These are phyloP conservation scores for Steinernema carpocapsae DNA, from an alignment of 2,888 invertebrate species.

Conservation along the genomic window DNA sequence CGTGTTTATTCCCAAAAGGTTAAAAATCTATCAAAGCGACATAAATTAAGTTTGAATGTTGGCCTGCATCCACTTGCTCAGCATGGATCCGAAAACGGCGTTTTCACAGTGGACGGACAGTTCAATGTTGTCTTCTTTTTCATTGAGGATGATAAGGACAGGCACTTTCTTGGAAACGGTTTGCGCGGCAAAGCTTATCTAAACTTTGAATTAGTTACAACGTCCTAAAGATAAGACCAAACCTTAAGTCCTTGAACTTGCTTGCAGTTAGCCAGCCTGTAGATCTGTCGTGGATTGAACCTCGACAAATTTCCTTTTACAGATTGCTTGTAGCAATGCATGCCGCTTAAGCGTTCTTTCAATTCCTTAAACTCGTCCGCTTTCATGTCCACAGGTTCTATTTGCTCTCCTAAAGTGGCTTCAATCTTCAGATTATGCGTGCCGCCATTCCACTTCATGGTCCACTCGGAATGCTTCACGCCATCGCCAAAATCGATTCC, in stretches of 20 bases:
- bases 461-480: constrained; percentile 43
- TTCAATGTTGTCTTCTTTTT: neutral
- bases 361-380: constrained; percentile 45
- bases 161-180: constrained; percentile 48
- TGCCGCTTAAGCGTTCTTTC: constrained; percentile 42
- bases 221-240: too few relatives aligned
- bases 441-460: constrained; percentile 42
- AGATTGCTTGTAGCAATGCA: constrained; percentile 43
- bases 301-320: constrained; percentile 15
- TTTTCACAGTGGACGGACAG: constrained; percentile 48
- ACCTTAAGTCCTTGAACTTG: constrained; percentile 49
- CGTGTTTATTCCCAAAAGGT: too few relatives aligned
- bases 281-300: constrained; percentile 41
- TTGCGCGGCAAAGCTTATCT: constrained; percentile 54
- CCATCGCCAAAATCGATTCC: constrained; percentile 54
- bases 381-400: constrained; percentile 50
- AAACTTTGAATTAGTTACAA: constrained; percentile 24
- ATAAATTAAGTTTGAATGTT: constrained; percentile 5
- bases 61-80: constrained; percentile 36
- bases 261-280: constrained; percentile 50
- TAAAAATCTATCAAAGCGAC: too few relatives aligned
- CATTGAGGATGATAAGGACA: constrained; percentile 34
- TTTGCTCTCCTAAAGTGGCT: constrained; percentile 47
- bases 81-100: constrained; percentile 43
- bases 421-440: constrained; percentile 21